These are phyloP conservation scores for Seladonia tumulorum DNA, from an alignment of 2,888 invertebrate species.

Conservation along the genomic window DNA sequence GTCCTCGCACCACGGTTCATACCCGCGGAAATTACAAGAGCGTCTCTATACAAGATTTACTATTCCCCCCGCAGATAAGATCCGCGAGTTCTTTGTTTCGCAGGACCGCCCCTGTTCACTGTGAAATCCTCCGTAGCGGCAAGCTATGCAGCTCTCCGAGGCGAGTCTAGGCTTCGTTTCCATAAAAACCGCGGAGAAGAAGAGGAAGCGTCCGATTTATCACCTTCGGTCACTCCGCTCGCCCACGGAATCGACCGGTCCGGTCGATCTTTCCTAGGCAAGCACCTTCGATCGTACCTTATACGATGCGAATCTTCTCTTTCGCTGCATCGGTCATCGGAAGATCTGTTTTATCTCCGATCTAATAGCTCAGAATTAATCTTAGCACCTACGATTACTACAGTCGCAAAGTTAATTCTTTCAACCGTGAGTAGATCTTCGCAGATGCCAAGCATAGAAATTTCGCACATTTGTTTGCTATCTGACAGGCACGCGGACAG, in stretches of 20 bases:
- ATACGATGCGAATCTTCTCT: not conserved
- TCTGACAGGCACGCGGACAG: conserved; percentile 16
- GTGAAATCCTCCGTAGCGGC: conserved; percentile 41
- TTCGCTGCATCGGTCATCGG: not conserved
- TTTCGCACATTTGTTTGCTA: conserved; percentile 39
- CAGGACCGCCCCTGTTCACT: conserved; percentile 43
- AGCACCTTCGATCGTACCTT: not conserved
- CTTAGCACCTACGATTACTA: not conserved
- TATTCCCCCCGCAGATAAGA: conserved; percentile 30
- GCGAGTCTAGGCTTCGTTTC: conserved; percentile 23
- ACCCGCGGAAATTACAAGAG: conserved; percentile 30
- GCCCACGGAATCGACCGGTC: conserved; percentile 20
- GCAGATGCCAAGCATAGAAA: not conserved
- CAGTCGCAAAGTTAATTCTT: not conserved
- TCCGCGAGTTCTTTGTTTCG: conserved; percentile 49
- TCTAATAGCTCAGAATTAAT: not conserved
- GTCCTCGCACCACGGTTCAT: conserved; percentile 7
- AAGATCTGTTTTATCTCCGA: not conserved
- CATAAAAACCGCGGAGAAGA: conserved; percentile 19
- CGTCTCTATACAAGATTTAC: conserved; percentile 43
- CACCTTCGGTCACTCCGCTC: conserved; percentile 39
- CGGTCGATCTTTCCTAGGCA: not conserved
- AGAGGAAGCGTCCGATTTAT: conserved; percentile 58
- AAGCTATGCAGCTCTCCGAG: conserved; percentile 55
- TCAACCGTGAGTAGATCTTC: no score